Evolutionary conservation across 2,888 invertebrate genomes (phyloP).

Genomic region (Carcina quercana): DNA sequence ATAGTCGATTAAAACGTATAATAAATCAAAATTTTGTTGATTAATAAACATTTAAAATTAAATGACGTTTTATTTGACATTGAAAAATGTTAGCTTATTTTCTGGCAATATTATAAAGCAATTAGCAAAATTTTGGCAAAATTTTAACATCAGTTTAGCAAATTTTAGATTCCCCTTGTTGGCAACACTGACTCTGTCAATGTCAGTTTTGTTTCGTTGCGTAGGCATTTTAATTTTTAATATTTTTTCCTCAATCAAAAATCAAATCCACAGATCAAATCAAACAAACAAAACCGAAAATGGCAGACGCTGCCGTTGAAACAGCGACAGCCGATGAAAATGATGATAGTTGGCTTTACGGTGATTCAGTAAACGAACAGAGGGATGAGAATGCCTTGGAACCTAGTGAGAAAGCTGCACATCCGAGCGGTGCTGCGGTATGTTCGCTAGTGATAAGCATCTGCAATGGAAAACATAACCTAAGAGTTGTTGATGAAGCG

Average conservation of each 20-base stretch:
- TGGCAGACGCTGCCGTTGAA: conserved; percentile 57
- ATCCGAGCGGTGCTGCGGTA: conserved; percentile 19
- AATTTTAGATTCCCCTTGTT: neutral
- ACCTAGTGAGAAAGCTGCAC: conserved; percentile 24
- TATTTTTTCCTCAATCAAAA: neutral
- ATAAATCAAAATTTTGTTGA: too few species aligned
- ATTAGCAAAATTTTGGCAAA: neutral
- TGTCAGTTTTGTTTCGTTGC: neutral
- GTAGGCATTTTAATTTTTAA: neutral
- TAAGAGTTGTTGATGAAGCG: neutral
- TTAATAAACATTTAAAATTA: too few species aligned
- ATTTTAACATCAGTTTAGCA: neutral
- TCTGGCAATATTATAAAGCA: too few species aligned
- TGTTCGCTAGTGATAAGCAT: conserved; percentile 5
- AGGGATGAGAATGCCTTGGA: conserved; percentile 16
- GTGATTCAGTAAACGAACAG: conserved; percentile 78
- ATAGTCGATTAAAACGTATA: too few species aligned
- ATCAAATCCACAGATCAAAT: neutral
- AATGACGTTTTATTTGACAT: too few species aligned
- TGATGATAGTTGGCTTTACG: conserved; percentile 93
- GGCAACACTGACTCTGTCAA: neutral
- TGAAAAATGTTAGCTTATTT: too few species aligned
- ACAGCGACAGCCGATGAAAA: conserved; percentile 73
- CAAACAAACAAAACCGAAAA: conserved; percentile 23
- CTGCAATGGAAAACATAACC: conserved; percentile 12